Conservation (phyloP, 1,140 invertebrate genomes). For the Diprion similis region DNA sequence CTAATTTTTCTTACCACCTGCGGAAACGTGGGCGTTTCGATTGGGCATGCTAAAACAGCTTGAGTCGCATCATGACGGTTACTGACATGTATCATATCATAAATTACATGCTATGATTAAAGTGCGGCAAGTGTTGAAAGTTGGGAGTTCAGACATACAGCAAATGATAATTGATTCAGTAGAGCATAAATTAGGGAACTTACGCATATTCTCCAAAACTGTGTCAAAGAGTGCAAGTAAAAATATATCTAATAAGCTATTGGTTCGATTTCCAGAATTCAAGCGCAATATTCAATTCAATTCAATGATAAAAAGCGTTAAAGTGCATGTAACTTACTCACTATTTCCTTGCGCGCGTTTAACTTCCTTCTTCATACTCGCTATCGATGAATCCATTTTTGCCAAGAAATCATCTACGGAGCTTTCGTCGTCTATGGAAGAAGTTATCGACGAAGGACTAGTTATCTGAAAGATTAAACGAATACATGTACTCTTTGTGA, state of each 20-base stretch:
- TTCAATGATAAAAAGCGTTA: slow-evolving; percentile 24
- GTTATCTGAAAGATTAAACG: slow-evolving; percentile 43
- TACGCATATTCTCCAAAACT: slow-evolving; percentile 6
- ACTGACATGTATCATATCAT: too few relatives aligned
- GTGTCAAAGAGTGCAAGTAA: not conserved
- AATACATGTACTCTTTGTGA: not conserved
- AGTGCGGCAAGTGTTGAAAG: too few relatives aligned
- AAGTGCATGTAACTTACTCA: slow-evolving; percentile 70
- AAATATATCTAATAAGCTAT: slow-evolving; percentile 16
- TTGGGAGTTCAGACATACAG: not conserved
- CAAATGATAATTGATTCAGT: not conserved
- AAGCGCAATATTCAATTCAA: not conserved
- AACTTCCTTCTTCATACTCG: slow-evolving; percentile 84
- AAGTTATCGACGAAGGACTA: slow-evolving; percentile 51
- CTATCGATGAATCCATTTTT: slow-evolving; percentile 87
- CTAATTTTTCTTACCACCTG: too few relatives aligned
- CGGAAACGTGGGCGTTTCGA: too few relatives aligned
- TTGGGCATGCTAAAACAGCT: too few relatives aligned
- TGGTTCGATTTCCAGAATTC: slow-evolving; percentile 9
- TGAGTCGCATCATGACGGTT: too few relatives aligned
- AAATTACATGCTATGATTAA: too few relatives aligned
- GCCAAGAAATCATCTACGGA: slow-evolving; percentile 82
- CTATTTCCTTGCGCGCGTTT: slow-evolving; percentile 78
- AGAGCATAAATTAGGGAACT: not conserved
- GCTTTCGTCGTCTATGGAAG: slow-evolving; percentile 69